Evolutionary conservation across 64 coral and sea anemone genomes (phyloP), one percentile per base, ranked within the genome.

Genomic region (Montipora efflorescens): DNA sequence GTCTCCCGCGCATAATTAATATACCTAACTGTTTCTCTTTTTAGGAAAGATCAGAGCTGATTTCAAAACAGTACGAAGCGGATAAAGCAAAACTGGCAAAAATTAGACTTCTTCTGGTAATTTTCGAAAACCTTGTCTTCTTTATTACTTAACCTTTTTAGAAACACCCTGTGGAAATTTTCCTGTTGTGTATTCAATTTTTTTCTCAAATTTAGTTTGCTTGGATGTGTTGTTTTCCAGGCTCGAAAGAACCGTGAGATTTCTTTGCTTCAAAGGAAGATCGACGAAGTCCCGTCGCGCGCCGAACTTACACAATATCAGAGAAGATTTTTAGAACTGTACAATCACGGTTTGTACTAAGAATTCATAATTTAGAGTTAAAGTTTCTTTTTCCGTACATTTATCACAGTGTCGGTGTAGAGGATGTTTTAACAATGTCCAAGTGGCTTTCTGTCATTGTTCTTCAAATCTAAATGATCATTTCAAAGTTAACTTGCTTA

Each of bases 161-260:
- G 2, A 46, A 4, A 46, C 0, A 8, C 71, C 2, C 20, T 21
- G 3, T 44, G 7, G 49, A 49, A 3, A 19, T 50, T 21, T n/a
- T 8, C 21, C 67, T 71, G 18, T 21, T 71, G 20, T 1, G 20
- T 57, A 10, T 57, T 4, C 18, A 71, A 21, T n/a, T 25, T 25
- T 25, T 25, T 25, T 25, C 25, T 71, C 3, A n/a, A 16, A 67
- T 67, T 67, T 16, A 0, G 20, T 71, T 71, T 71, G 8, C 15
- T 13, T 1, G 13, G 28, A 46, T 36, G 62, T 45, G 48, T 77
- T 84, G 14, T 77, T 78, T 16, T 28, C 3, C 75, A 98, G 98
- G 98, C 98, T 15, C 95, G 95, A 69, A 99, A 99, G 79, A 99
- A 99, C 80, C 78, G 98, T 47, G 98, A 99, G 75, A 99, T 99